These are phyloP conservation scores for Nannoperca obscura DNA, from an alignment of 2,797 vertebrate species.

Conservation along the genomic window DNA sequence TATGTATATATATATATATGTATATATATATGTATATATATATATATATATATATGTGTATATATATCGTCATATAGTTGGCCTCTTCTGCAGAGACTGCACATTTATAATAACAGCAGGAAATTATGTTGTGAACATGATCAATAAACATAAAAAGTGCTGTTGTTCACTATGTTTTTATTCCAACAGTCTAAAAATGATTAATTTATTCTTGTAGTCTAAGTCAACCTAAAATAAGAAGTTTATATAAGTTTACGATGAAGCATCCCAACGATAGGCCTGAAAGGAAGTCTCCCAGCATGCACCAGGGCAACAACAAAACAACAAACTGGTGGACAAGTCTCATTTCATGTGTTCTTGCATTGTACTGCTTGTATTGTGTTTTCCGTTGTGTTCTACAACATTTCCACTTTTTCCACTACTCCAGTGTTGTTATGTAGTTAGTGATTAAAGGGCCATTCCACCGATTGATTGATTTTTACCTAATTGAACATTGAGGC, in stretches of 20 bases:
- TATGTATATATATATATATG: background rate
- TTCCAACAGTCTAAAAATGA: background rate
- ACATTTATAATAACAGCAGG: background rate
- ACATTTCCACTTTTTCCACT: background rate
- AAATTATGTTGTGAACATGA: background rate
- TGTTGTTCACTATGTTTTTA: background rate
- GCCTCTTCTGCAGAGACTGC: background rate
- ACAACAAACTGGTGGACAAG: slow-evolving; percentile 1
- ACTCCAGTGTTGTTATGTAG: background rate
- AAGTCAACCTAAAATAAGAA: background rate
- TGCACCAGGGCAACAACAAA: background rate
- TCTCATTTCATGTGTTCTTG: slow-evolving; percentile 12
- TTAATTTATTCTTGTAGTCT: background rate
- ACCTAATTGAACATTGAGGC: too few species aligned
- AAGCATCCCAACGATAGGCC: accelerated
- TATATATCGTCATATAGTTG: background rate
- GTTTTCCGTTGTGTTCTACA: background rate
- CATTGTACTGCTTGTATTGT: background rate
- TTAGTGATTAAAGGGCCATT: background rate
- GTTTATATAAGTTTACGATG: background rate
- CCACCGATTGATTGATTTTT: too few species aligned
- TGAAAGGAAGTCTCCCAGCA: slow-evolving; percentile 21
- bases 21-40: too few species aligned
- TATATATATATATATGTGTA: too few species aligned
- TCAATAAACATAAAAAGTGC: background rate